Evolutionary conservation across 2,113 vertebrate genomes (phyloP).

Genomic region (Sorex araneus): DNA sequence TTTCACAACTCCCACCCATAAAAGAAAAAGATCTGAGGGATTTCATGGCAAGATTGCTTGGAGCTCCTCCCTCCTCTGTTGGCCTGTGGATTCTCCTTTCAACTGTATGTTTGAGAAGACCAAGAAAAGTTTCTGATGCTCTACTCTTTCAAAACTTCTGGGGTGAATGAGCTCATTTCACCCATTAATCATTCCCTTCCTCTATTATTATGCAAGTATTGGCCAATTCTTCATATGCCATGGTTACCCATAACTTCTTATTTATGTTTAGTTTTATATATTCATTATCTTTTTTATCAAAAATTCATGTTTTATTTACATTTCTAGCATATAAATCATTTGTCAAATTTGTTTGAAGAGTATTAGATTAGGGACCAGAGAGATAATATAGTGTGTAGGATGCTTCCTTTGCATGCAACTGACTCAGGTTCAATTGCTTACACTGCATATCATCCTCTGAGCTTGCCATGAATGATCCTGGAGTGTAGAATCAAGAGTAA

Average conservation of each 20-base stretch:
- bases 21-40: conserved; percentile 84
- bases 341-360: background rate
- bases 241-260: background rate
- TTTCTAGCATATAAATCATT: background rate
- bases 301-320: background rate
- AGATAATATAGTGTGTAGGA: no score
- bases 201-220: background rate
- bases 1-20: conserved; percentile 88
- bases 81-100: conserved; percentile 62
- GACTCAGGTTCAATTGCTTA: background rate
- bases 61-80: conserved; percentile 69
- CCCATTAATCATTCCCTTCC: conserved; percentile 31
- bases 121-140: background rate
- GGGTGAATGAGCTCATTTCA: conserved; percentile 31
- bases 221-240: background rate
- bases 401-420: no score
- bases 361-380: no score
- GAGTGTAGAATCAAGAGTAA: no score
- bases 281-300: background rate
- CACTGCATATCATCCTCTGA: background rate
- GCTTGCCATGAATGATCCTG: background rate
- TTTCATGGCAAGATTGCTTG: conserved; percentile 70
- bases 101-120: conserved; percentile 43
- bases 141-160: conserved; percentile 21
- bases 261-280: background rate